Base-by-base conservation (phyloP, 2,113 vertebrate genomes). In the Pterocles orientalis region DNA sequence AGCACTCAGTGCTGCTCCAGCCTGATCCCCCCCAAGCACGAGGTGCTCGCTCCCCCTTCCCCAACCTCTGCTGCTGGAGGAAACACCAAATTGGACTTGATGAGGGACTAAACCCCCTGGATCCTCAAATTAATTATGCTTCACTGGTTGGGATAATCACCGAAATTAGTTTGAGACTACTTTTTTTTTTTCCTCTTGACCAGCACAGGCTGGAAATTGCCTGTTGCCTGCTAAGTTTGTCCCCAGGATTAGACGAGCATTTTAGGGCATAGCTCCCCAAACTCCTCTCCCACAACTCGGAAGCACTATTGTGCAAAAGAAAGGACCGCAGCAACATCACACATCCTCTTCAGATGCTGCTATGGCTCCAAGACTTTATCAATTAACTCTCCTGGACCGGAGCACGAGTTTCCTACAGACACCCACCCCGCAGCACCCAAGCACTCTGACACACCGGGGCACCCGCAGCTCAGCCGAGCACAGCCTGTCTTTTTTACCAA, bases 21-120 rank as follows among this genome's bases (percentile, higher is more conserved):
- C 15, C 29, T 61, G 76, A 61, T 0, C 41, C 41, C 41, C 34
- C 12, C 41, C 41, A 41, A 41, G 41, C 41, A 41, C 13, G 41
- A 41, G 47, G 61, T 47, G 7, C 25, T 79, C 0, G 0, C 25
- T 82, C 51, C 58, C 45, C 33, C 2, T 64, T 54, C 81, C 0
- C 0, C 1, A 3, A 23, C 64, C 53, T 51, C 73, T 53, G 47
- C 50, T 0, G 0, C 15, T 31, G 20, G 36, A 0, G 0, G 79
- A 91, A 85, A 31, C 4, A 10, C 50, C 69, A 66, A 50, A 81
- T n/a, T 47, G 60, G 41, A 89, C 43, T 43, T n/a, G 64, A 73
- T 81, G 41, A 0, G 3, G 82, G 61, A 53, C 57, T 29, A 71
- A 87, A 50, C 25, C 41, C 61, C 43, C 48, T n/a, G 34, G 56